A percentile compares a stretch with the other conserved stretches of the same genome.
Evolutionary conservation across 2,888 invertebrate species (phyloP).

Genomic region (Perizoma affinitatum): DNA sequence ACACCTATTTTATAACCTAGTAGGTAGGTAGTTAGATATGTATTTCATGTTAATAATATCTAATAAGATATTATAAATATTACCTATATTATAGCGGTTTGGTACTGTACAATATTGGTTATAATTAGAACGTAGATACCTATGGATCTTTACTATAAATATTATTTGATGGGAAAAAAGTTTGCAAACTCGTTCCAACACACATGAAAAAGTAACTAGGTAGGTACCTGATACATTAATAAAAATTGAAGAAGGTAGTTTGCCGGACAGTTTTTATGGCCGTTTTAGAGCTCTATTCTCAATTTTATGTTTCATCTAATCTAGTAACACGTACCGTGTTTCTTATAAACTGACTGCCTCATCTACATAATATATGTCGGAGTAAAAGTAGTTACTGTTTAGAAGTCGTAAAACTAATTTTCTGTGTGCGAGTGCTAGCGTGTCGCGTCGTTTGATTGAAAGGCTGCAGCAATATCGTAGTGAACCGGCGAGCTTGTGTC

Average conservation of each 20-base stretch:
- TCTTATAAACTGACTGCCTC: conserved; percentile 31
- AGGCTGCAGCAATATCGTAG: conserved; percentile 48
- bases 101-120: too few species aligned
- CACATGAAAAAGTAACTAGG: neutral
- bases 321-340: conserved; percentile 23
- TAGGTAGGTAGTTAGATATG: too few species aligned
- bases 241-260: conserved; percentile 2
- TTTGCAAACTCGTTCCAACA: neutral
- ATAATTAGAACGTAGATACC: too few species aligned
- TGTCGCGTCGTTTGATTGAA: conserved; percentile 33
- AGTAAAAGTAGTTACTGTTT: conserved; percentile 41
- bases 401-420: conserved; percentile 46
- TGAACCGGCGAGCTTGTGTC: conserved; percentile 38
- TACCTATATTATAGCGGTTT: too few species aligned
- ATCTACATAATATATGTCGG: conserved; percentile 37
- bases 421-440: conserved; percentile 37
- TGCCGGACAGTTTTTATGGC: conserved; percentile 23
- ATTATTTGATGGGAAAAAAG: neutral
- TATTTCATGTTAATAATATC: too few species aligned
- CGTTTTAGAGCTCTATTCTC: conserved; percentile 18
- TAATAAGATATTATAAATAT: too few species aligned
- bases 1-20: too few species aligned
- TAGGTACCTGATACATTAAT: neutral
- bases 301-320: conserved; percentile 27
- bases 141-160: neutral